A percentile compares a stretch with the other conserved stretches of the same genome.
Evolutionary conservation across 2,797 vertebrate genomes (phyloP).

Genomic region (Sebastes matsubarae): DNA sequence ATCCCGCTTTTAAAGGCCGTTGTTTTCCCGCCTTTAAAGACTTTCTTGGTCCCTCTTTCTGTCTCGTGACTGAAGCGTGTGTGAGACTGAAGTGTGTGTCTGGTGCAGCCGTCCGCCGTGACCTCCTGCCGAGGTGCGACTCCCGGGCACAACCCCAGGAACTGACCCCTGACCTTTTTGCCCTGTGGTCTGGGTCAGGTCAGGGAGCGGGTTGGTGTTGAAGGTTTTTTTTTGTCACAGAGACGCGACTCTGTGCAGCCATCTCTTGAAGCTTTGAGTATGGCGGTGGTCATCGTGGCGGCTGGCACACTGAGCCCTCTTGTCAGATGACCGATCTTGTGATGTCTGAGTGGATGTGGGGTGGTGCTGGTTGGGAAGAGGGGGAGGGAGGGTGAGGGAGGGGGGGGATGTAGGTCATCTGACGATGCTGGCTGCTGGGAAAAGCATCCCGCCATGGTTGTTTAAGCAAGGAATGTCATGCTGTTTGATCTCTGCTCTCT

Average conservation of each 20-base stretch:
- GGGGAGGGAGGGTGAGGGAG: background rate
- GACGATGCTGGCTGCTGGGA: constrained; percentile 35
- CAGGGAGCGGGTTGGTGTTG: background rate
- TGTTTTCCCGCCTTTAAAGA: background rate
- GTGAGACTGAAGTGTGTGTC: background rate
- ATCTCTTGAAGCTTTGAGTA: background rate
- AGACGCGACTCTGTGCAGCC: background rate
- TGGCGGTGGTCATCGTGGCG: constrained; percentile 13
- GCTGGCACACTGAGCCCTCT: background rate
- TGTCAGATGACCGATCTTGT: constrained; percentile 78
- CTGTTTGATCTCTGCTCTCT: constrained; percentile 53
- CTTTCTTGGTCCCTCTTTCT: background rate
- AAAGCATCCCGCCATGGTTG: constrained; percentile 45
- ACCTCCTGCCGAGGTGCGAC: constrained; percentile 12
- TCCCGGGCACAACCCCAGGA: constrained; percentile 4
- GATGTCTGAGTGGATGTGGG: constrained; percentile 52
- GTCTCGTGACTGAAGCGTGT: constrained; percentile 2
- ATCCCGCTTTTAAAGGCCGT: background rate
- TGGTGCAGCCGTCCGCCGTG: background rate
- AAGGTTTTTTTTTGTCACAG: background rate
- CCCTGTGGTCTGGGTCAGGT: constrained; percentile 1
- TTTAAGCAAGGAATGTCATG: constrained; percentile 60
- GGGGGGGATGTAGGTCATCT: constrained; percentile 53
- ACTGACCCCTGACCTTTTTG: constrained; percentile 41
- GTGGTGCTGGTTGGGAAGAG: constrained; percentile 16